Evolutionary conservation across 2,113 vertebrate species (phyloP).

Genomic region (Mola mola): DNA sequence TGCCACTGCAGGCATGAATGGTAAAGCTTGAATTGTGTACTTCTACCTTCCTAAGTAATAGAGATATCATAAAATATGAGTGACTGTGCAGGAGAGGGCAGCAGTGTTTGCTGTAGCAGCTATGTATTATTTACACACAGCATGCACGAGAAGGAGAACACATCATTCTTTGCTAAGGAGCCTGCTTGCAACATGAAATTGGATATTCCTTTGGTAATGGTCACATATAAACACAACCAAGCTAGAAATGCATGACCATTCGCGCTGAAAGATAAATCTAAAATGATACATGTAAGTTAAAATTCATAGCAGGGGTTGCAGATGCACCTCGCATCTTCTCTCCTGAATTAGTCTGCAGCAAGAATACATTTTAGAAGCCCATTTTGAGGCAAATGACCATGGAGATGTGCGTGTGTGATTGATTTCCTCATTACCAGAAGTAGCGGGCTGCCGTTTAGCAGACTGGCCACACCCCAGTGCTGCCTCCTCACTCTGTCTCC

Average conservation of each 20-base stretch:
- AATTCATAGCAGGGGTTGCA: not conserved
- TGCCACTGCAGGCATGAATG: not conserved
- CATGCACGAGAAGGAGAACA: not conserved
- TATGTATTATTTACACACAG: slow-evolving; percentile 30
- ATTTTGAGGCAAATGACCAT: slow-evolving; percentile 2
- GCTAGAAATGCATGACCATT: not conserved
- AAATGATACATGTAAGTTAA: too few relatives aligned
- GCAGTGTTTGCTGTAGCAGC: not conserved
- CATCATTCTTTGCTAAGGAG: not conserved
- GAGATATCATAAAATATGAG: slow-evolving; percentile 21
- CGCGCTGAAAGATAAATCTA: not conserved
- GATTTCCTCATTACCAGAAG: slow-evolving; percentile 38
- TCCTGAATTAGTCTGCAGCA: slow-evolving; percentile 18
- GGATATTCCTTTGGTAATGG: too few relatives aligned
- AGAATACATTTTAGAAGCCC: slow-evolving; percentile 15
- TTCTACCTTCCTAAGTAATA: not conserved
- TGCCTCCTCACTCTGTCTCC: slow-evolving; percentile 28
- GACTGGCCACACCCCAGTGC: slow-evolving; percentile 47
- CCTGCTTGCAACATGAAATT: too few relatives aligned
- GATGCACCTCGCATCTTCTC: slow-evolving; percentile 1
- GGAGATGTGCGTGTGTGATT: slow-evolving; percentile 23
- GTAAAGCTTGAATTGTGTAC: too few relatives aligned
- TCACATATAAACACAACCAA: too few relatives aligned
- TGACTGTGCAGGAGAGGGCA: not conserved
- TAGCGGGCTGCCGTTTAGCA: slow-evolving; percentile 42